Conservation (phyloP, 37 sponge, comb jelly and placozoan genomes). For the Beroe ovata region DNA sequence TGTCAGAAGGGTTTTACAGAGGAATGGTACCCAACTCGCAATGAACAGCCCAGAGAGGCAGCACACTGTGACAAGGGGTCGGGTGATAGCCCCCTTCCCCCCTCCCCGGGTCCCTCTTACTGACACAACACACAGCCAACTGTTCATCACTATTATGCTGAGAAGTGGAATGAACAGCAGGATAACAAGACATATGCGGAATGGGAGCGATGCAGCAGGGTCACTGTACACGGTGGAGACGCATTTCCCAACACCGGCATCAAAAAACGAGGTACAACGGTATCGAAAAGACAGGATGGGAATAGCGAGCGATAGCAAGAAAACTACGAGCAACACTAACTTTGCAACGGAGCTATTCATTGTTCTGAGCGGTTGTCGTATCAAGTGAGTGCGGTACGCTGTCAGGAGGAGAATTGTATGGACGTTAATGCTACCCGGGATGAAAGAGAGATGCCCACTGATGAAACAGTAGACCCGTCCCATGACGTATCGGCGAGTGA, state of each 20-base stretch:
- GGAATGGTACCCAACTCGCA: not conserved
- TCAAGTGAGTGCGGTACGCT: not conserved
- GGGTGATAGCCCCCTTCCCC: not conserved
- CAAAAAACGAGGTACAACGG: not conserved
- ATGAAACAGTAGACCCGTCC: constrained; percentile 22
- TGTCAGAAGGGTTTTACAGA: not conserved
- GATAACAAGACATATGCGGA: not conserved
- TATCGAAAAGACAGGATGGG: not conserved
- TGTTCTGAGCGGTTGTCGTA: not conserved
- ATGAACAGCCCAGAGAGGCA: constrained; percentile 5
- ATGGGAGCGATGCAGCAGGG: not conserved
- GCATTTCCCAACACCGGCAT: not conserved
- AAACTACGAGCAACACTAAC: not conserved
- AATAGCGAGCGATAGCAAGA: not conserved
- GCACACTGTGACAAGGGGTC: constrained; percentile 6
- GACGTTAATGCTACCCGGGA: constrained; percentile 12
- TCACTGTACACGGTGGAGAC: not conserved
- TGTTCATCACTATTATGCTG: not conserved
- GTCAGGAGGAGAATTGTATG: constrained; percentile 18
- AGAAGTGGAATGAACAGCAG: not conserved
- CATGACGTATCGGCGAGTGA: not conserved
- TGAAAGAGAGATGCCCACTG: not conserved
- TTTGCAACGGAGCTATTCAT: not conserved
- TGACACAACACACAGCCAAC: not conserved
- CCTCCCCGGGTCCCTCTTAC: not conserved